These are phyloP conservation scores for Hecatera dysodea DNA, from an alignment of 2,888 invertebrate species.

Conservation along the genomic window DNA sequence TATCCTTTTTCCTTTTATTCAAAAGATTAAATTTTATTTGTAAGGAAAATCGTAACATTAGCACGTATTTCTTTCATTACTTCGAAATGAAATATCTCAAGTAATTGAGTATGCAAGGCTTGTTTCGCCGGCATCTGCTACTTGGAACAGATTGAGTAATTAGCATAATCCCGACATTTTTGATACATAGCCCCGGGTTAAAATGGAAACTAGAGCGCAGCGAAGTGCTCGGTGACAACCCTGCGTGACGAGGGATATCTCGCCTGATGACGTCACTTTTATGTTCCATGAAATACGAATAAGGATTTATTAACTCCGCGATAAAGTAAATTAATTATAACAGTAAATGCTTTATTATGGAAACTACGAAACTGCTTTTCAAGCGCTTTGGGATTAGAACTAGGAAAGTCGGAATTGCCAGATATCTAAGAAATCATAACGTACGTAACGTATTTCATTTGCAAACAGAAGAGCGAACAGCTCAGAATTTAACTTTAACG, in stretches of 20 bases:
- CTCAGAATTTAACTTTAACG: neutral
- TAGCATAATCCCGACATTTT: constrained; percentile 68
- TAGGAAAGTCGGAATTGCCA: constrained; percentile 10
- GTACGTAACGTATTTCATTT: constrained; percentile 14
- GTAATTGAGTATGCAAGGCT: constrained; percentile 58
- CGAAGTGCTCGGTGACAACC: constrained; percentile 57
- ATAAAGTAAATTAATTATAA: constrained; percentile 62
- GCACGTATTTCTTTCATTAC: constrained; percentile 33
- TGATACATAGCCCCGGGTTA: constrained; percentile 59
- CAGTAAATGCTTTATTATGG: constrained; percentile 50
- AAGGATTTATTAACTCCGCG: constrained; percentile 56
- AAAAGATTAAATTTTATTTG: neutral
- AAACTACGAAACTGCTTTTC: constrained; percentile 26
- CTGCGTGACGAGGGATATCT: constrained; percentile 61
- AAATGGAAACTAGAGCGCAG: constrained; percentile 45
- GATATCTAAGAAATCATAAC: constrained; percentile 19
- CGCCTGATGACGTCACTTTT: constrained; percentile 62
- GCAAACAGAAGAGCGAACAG: neutral
- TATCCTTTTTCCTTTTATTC: neutral
- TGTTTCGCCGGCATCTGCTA: constrained; percentile 58
- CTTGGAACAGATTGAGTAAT: constrained; percentile 65
- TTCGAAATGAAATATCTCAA: constrained; percentile 39
- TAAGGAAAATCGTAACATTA: constrained; percentile 12
- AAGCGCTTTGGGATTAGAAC: constrained; percentile 16
- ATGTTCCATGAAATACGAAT: constrained; percentile 61